Evolutionary conservation across 1,140 invertebrate genomes (phyloP), one percentile per base, ranked within the genome.

Genomic region (Megalopta genalis): DNA sequence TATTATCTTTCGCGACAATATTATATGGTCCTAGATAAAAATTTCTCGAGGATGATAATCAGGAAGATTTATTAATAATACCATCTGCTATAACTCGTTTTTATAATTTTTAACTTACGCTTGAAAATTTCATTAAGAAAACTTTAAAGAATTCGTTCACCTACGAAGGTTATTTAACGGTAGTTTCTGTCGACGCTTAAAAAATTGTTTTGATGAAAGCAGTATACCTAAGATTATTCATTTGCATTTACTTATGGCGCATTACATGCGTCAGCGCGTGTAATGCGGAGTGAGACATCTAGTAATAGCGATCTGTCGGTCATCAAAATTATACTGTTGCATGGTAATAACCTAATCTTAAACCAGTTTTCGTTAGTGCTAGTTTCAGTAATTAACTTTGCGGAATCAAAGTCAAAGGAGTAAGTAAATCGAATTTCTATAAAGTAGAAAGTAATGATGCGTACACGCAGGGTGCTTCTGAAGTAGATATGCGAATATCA

Each of bases 281-380:
- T 12, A 59, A 25, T 4, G 14, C 12, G 59, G 4, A 27, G 23
- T 27, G 25, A 27, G 16, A 49, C 42, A 23, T 49, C 14, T 46
- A 66, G 25, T 39, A 59, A 70, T 60, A 42, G 18, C 54, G 4
- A 25, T 23, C 2, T 1, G 27, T 64, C 25, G 27, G 63, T 21
- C 12, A 73, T 54, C 39, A 60, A 52, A 64, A 64, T 63, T 54
- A 64, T 64, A 42, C 39, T 5, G 39, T 42, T 42, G 39, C 39
- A 27, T 52, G 60, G 10, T 64, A 42, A 64, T 64, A 64, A 25
- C 25, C 18, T 12, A 23, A 37, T 73, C 59, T 37, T 3, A 64
- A 73, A 73, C 71, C 71, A 32, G 71, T 73, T 73, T 64, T 27
- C 25, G 37, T 42, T 59, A 39, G 23, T n/a, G 27, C n/a, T 18